Conservation (phyloP, 2,888 invertebrate genomes). For the Drosophila anceps region DNA sequence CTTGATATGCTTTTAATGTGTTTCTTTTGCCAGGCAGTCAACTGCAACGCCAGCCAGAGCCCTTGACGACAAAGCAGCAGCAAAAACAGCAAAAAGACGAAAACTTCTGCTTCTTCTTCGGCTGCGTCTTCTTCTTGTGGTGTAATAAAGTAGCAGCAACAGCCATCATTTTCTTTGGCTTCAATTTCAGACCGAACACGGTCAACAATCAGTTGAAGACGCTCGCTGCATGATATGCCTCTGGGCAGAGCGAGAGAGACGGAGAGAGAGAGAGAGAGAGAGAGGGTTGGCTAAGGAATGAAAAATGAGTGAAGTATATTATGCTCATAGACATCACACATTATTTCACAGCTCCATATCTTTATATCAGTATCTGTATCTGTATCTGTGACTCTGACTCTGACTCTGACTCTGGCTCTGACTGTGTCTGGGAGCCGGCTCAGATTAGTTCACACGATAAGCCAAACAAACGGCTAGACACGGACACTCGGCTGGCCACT, state of each 20-base stretch:
- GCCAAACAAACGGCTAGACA: conserved; percentile 58
- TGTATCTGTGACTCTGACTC: conserved; percentile 3
- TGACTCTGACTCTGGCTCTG: conserved; percentile 6
- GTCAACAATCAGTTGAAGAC: conserved; percentile 59
- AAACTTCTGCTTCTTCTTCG: conserved; percentile 24
- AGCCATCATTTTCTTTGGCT: conserved; percentile 67
- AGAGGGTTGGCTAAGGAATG: background rate
- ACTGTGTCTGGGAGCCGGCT: conserved; percentile 34
- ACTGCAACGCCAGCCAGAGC: conserved; percentile 65
- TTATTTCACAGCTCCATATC: conserved; percentile 69
- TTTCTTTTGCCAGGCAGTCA: conserved; percentile 76
- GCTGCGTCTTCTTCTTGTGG: conserved; percentile 32
- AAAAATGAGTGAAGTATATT: conserved; percentile 50
- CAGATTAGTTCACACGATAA: conserved; percentile 81
- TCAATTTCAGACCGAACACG: conserved; percentile 69
- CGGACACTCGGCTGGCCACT: conserved; percentile 31
- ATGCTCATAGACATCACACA: conserved; percentile 74
- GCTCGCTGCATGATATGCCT: conserved; percentile 25
- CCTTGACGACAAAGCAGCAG: conserved; percentile 61
- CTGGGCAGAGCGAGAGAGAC: background rate
- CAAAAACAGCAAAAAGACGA: conserved; percentile 7
- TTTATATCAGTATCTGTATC: conserved; percentile 15
- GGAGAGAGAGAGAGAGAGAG: background rate
- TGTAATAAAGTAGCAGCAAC: conserved; percentile 73
- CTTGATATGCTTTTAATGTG: conserved; percentile 78